A percentile compares a stretch with the other conserved stretches of the same genome.
phyloP scores from a whole-genome alignment of 2,888 invertebrate species.

The Horisme vitalbata region DNA sequence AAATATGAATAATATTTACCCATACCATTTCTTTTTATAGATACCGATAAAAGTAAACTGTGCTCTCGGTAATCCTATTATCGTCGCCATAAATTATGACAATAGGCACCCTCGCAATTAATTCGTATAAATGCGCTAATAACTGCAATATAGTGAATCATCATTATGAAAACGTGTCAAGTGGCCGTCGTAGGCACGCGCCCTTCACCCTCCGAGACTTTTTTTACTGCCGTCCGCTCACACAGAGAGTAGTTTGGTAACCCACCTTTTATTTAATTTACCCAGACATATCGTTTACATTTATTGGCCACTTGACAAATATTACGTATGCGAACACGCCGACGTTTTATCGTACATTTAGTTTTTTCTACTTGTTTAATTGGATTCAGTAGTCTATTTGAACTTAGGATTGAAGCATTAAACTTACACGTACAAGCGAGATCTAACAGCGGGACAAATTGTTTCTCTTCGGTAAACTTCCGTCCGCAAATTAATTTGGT shows the following conservation, averaged over 20 bases:
- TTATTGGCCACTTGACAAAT: constrained; percentile 28
- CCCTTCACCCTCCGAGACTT: constrained; percentile 32
- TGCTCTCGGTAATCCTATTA: constrained; percentile 25
- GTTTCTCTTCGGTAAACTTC: constrained; percentile 43
- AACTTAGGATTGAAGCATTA: constrained; percentile 41
- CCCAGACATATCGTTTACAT: constrained; percentile 34
- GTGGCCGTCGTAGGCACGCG: constrained; percentile 50
- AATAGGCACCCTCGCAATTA: constrained; percentile 38
- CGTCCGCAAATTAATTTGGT: constrained; percentile 40
- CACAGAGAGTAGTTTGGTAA: constrained; percentile 8
- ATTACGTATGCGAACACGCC: constrained; percentile 23
- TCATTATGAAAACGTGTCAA: constrained; percentile 66
- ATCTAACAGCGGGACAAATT: constrained; percentile 41
- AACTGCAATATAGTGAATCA: constrained; percentile 59
- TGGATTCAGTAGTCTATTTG: constrained; percentile 44
- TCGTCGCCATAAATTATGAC: constrained; percentile 28
- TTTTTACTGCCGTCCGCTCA: constrained; percentile 29
- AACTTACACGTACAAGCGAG: constrained; percentile 38
- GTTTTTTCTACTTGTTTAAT: constrained; percentile 39
- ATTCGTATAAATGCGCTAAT: constrained; percentile 51
- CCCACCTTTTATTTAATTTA: constrained; percentile 52
- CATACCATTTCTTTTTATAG: constrained; percentile 22
- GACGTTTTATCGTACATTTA: constrained; percentile 20
- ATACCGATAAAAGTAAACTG: constrained; percentile 32
- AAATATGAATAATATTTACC: constrained; percentile 20